Conservation (phyloP, 1,140 invertebrate genomes). For the Brachionus angularis region DNA sequence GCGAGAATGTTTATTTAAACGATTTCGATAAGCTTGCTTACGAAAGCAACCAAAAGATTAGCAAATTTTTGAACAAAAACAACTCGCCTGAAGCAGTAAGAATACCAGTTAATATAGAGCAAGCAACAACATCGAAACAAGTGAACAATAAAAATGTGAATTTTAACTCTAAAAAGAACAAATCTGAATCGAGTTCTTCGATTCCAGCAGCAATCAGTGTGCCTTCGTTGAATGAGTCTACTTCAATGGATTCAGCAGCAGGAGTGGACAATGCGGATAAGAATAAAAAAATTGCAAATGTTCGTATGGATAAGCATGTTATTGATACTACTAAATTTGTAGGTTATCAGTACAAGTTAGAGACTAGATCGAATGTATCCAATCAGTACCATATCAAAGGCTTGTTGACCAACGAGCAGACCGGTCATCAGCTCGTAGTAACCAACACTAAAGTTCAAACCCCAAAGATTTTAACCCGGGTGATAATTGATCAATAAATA, state of each 20-base stretch:
- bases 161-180: background rate
- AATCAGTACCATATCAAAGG: slow-evolving; percentile 40
- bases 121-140: background rate
- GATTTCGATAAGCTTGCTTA: slow-evolving; percentile 39
- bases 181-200: background rate
- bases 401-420: slow-evolving; percentile 12
- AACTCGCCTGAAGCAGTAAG: background rate
- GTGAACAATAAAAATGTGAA: background rate
- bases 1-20: slow-evolving; percentile 33
- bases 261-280: slow-evolving; percentile 4
- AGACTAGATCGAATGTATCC: slow-evolving; percentile 15
- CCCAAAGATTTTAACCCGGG: slow-evolving; percentile 6
- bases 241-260: background rate
- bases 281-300: slow-evolving; percentile 14
- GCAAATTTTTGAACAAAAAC: background rate
- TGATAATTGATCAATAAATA: slow-evolving; percentile 26
- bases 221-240: background rate
- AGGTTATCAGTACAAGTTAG: slow-evolving; percentile 20
- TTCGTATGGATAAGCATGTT: slow-evolving; percentile 30
- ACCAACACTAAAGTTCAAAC: slow-evolving; percentile 26
- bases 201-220: slow-evolving; percentile 23
- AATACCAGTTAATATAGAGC: background rate
- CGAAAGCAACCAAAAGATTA: too few species aligned
- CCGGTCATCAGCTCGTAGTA: slow-evolving; percentile 30
- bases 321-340: slow-evolving; percentile 43